Base-by-base conservation (phyloP, 2,888 invertebrate genomes). In the Tetranychus truncatus region DNA sequence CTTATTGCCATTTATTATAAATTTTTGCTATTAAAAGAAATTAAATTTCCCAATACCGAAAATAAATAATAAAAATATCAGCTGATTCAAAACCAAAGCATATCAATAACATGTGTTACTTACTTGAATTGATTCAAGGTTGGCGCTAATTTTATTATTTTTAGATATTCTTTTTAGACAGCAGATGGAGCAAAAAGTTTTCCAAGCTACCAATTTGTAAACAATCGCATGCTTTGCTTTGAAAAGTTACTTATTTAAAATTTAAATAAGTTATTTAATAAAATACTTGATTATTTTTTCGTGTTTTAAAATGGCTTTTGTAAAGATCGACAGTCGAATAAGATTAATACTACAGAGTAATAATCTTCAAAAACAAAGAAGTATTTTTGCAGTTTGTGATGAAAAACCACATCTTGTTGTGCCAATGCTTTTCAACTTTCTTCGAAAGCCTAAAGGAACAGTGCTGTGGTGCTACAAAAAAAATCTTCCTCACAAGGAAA, bases 391-490 rank as follows among this genome's bases (percentile, higher is more conserved):
- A 72, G 86, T 99, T 74, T 92, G 97, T 66, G 99, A 97, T 2
- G 95, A 97, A 82, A 95, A 95, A 85, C 91, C 91, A 21, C 87
- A 90, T 82, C 96, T 99, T 85, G 96, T 97, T 93, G 91, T 96
- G 18, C 94, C 95, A 6, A 92, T 96, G 82, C 85, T 99, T 5
- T 96, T 99, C 85, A 96, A 99, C 81, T 95, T 99, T 88, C 84
- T 99, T 71, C 89, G 94, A 0, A 99, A 99, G 84, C 89, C 95
- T 0, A 86, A 96, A 67, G 97, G 97, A 0, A 89, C 90, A 71
- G 94, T 99, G 1, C 84, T 99, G 11, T 99, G 99, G 99, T 99
- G 99, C 82, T 99, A 99, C 83, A 99, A 99, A 81, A 87, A 96
- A 88, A 92, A 94, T 81, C 88, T 93, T 80, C 91, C 91, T 45